Percentiles rank a stretch among this genome's conserved stretches.
Conservation (phyloP, 2,888 invertebrate species). For the Molorchus minor region DNA sequence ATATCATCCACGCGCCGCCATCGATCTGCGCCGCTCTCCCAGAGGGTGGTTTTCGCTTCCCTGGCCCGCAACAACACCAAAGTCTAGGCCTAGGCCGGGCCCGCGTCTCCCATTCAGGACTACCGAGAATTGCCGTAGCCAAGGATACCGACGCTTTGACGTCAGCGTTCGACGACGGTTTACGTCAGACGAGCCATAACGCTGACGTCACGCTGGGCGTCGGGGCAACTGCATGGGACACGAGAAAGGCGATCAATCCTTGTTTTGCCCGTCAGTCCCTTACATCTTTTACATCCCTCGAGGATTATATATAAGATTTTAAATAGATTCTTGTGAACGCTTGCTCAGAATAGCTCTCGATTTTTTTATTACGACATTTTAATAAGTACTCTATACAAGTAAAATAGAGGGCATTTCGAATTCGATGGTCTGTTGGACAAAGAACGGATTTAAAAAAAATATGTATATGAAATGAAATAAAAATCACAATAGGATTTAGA, state of each 20-base stretch:
- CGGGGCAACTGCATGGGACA: conserved; percentile 9
- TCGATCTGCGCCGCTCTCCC: conserved; percentile 13
- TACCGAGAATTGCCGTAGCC: conserved; percentile 18
- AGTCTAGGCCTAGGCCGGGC: conserved; percentile 31
- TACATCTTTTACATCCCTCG: too few species aligned
- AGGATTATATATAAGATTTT: too few species aligned
- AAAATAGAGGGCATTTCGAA: too few species aligned
- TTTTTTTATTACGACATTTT: conserved; percentile 1
- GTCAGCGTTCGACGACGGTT: conserved; percentile 29
- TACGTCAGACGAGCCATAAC: conserved; percentile 13
- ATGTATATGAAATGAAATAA: too few species aligned
- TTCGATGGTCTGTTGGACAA: too few species aligned
- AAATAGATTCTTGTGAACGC: too few species aligned
- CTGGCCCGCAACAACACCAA: conserved; percentile 21
- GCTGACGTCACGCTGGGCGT: conserved; percentile 29
- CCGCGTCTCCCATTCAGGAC: conserved; percentile 20
- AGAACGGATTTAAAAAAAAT: too few species aligned
- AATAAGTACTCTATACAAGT: too few species aligned
- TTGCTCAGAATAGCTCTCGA: neutral
- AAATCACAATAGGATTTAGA: too few species aligned
- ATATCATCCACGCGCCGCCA: conserved; percentile 8
- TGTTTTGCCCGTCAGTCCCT: too few species aligned
- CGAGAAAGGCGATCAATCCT: conserved; percentile 9
- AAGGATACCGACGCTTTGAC: conserved; percentile 33
- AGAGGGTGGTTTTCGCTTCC: neutral